phyloP scores from a whole-genome alignment of 2,888 invertebrate genomes.

The Crepidodera aurea region DNA sequence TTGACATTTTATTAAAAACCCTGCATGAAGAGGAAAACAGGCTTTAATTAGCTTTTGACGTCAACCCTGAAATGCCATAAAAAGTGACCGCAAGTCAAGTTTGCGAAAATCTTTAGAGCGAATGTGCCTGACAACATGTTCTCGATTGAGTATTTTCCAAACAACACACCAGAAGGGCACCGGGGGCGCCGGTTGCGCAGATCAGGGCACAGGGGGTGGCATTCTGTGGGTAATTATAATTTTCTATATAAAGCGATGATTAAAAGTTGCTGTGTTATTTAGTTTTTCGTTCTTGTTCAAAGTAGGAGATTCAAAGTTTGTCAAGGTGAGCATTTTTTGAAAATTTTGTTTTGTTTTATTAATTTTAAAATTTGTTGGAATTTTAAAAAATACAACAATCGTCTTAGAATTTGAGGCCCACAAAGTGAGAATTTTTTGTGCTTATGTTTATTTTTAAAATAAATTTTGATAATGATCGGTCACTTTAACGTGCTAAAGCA shows the following conservation, averaged over 20 bases:
- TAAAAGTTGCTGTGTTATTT: constrained; percentile 24
- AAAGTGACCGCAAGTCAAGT: constrained; percentile 21
- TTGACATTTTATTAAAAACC: too few relatives aligned
- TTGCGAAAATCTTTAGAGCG: background rate
- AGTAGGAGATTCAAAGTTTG: background rate
- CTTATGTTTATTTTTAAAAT: too few relatives aligned
- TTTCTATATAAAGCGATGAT: constrained; percentile 42
- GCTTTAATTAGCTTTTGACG: background rate
- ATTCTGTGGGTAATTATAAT: constrained; percentile 37
- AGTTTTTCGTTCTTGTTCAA: constrained; percentile 23
- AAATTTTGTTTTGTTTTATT: too few relatives aligned
- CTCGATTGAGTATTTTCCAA: constrained; percentile 21
- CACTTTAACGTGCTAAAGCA: too few relatives aligned
- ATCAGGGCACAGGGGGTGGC: constrained; percentile 34
- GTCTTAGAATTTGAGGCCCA: too few relatives aligned
- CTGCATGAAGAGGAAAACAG: too few relatives aligned
- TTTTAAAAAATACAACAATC: too few relatives aligned
- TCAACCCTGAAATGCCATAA: constrained; percentile 21
- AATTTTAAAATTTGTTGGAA: too few relatives aligned
- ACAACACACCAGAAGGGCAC: constrained; percentile 38
- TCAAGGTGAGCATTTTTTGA: constrained; percentile 7
- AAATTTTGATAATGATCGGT: too few relatives aligned
- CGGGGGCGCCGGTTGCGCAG: constrained; percentile 44
- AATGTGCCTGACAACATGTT: constrained; percentile 24
- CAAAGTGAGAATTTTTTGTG: too few relatives aligned